Conservation (phyloP, 2,113 vertebrate species). For the Paradoxurus hermaphroditus region DNA sequence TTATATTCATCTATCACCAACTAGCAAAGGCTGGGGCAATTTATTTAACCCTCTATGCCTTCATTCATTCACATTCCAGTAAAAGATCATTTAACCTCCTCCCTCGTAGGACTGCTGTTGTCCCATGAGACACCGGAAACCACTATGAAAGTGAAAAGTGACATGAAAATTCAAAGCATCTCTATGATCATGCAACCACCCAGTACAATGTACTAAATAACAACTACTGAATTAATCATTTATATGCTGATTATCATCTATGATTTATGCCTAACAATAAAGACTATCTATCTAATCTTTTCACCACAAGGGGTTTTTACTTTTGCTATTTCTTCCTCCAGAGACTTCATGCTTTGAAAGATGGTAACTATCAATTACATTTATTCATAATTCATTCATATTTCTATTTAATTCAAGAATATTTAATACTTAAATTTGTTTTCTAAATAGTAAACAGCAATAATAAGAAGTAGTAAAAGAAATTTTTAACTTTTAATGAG, state of each 20-base stretch:
- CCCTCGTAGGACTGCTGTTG: not conserved
- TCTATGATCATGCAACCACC: not conserved
- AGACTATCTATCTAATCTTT: constrained; percentile 6
- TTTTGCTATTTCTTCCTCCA: not conserved
- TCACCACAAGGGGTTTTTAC: not conserved
- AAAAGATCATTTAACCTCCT: not conserved
- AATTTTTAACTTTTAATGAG: not conserved
- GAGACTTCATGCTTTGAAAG: not conserved
- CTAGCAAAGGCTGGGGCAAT: not conserved
- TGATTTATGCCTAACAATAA: constrained; percentile 39
- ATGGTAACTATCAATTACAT: constrained; percentile 5
- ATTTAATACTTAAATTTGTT: not conserved
- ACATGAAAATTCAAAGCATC: constrained; percentile 1
- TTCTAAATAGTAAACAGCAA: not conserved
- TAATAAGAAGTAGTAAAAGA: not conserved
- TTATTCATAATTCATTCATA: constrained; percentile 19
- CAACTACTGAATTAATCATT: not conserved
- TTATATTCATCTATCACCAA: not conserved
- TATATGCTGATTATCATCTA: not conserved
- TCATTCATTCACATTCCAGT: not conserved
- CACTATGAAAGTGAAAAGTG: not conserved
- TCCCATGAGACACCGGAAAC: not conserved
- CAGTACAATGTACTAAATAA: not conserved
- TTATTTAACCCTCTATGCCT: not conserved
- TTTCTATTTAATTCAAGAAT: constrained; percentile 21